phyloP scores from a whole-genome alignment of 37 sponge, comb jelly and placozoan species.

The Agelas oroides region DNA sequence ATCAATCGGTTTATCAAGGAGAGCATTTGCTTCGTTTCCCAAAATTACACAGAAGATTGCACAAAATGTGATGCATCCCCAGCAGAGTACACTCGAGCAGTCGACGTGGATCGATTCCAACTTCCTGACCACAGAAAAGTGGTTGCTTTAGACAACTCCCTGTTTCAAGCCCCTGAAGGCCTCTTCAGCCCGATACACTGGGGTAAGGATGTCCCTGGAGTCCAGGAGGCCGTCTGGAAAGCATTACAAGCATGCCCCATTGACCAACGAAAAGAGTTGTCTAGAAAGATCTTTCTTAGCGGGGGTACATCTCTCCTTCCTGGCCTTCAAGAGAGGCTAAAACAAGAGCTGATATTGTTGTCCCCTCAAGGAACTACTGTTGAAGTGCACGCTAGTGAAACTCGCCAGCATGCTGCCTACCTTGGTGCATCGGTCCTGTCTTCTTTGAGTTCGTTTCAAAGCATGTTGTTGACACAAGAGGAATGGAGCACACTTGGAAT shows the following conservation, averaged over 20 bases:
- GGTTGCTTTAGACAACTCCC: slow-evolving; percentile 52
- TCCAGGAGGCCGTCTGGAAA: slow-evolving; percentile 73
- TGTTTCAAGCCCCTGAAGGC: slow-evolving; percentile 78
- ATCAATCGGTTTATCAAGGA: slow-evolving; percentile 82
- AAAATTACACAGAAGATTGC: slow-evolving; percentile 47
- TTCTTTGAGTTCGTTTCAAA: slow-evolving; percentile 63
- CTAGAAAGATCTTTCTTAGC: slow-evolving; percentile 74
- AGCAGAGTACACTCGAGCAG: slow-evolving; percentile 43
- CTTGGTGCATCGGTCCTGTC: slow-evolving; percentile 77
- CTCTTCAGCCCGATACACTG: slow-evolving; percentile 65
- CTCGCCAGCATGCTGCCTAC: slow-evolving; percentile 81
- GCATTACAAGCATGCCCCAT: slow-evolving; percentile 81
- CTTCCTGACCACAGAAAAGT: slow-evolving; percentile 77
- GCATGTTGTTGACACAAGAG: slow-evolving; percentile 53
- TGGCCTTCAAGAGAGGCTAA: slow-evolving; percentile 75
- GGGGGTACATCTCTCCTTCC: slow-evolving; percentile 65
- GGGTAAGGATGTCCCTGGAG: slow-evolving; percentile 78
- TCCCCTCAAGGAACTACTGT: slow-evolving; percentile 44
- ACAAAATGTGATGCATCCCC: slow-evolving; percentile 27
- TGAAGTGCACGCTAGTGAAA: slow-evolving; percentile 64
- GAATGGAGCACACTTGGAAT: slow-evolving; percentile 46
- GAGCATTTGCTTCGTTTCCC: slow-evolving; percentile 68
- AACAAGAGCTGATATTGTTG: slow-evolving; percentile 55
- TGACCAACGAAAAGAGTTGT: slow-evolving; percentile 64
- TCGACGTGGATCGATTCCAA: slow-evolving; percentile 71